Evolutionary conservation across 1,140 invertebrate genomes (phyloP).

Genomic region (Chrysomallon squamiferum): DNA sequence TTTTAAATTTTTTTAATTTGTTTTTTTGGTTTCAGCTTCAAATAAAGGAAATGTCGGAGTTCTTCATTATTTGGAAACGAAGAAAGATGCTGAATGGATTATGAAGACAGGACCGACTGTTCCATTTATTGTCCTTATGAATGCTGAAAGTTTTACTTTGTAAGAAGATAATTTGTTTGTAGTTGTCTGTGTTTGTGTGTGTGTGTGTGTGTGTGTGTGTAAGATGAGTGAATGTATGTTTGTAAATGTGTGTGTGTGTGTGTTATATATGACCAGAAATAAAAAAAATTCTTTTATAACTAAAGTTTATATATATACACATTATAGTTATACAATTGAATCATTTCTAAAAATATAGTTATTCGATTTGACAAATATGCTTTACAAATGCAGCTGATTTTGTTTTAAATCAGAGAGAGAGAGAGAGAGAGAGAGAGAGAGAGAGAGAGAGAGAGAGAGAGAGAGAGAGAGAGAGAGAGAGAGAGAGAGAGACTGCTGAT

Average conservation of each 20-base stretch:
- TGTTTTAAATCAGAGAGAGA: no score
- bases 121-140: conserved; percentile 62
- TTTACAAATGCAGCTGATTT: no score
- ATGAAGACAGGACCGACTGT: conserved; percentile 69
- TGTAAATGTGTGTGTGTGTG: neutral
- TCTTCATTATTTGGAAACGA: conserved; percentile 73
- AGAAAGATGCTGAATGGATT: conserved; percentile 76
- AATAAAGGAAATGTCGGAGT: conserved; percentile 80
- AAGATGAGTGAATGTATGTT: neutral
- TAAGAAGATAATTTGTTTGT: no score
- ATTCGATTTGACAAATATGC: no score
- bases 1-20: no score
- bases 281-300: neutral
- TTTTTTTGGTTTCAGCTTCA: conserved; percentile 65
- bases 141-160: conserved; percentile 61
- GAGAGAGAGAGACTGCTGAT: no score
- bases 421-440: no score
- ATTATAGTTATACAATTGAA: neutral
- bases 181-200: neutral
- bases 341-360: neutral
- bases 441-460: no score
- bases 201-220: neutral
- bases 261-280: neutral
- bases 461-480: no score
- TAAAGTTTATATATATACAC: neutral